Base-by-base conservation (phyloP, 2,113 vertebrate species). In the Thymallus thymallus region DNA sequence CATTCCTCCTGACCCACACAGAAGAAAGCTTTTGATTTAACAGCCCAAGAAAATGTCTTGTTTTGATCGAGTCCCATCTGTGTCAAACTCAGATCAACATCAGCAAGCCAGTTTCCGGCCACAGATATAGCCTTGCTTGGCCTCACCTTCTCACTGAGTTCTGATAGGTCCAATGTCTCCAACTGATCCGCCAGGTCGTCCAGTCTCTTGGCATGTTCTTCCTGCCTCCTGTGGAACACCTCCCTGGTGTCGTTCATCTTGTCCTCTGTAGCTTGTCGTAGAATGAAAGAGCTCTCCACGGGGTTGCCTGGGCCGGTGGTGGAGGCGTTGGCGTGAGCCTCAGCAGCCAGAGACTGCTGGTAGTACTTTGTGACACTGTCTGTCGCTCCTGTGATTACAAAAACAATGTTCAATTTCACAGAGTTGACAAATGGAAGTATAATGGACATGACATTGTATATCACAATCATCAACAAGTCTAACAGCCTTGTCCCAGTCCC, bases 131-230 rank as follows among this genome's bases (percentile, higher is more conserved):
- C 9, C 35, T 41, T 20, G 2, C 22, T 26, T 26, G 35, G 3
- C 0, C 1, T 12, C 90, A 97, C 96, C 95, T 95, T 93, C 79
- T 95, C 88, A 0, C 92, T 93, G 32, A 88, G 88, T 3, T 92
- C 90, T 0, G 95, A 92, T 7, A 98, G 93, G 78, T 98, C 96
- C 77, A 99, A 90, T 74, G 93, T 95, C 80, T 98, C 95, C 68
- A 98, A 92, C 80, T 96, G 94, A 69, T 94, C 95, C 0, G 96
- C 96, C 0, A 99, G 92, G 70, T 97, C 93, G 65, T 98, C 97
- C 77, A 99, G 88, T 22, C 91, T 94, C 63, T 93, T 94, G 0
- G 94, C 91, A 79, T 96, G 95, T 66, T 96, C 94, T 69, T 94
- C 91, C 69, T 98, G 95, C 20, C 86, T 93, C 68, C 88, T 89